phyloP scores from a whole-genome alignment of 2,888 invertebrate genomes.

The Papilio elwesi region DNA sequence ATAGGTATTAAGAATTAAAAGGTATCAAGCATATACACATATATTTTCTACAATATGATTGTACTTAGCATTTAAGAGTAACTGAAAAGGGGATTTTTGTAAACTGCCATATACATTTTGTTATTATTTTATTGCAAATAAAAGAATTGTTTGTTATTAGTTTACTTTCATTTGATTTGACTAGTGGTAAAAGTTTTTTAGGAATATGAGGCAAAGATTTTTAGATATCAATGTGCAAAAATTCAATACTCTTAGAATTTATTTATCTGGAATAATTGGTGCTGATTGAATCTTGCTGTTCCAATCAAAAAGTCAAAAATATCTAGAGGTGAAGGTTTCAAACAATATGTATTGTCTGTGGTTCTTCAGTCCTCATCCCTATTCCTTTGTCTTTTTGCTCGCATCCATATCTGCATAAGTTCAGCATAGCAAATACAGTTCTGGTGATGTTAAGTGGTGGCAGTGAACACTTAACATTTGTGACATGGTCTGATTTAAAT shows the following conservation, averaged over 20 bases:
- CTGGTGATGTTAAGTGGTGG: too few relatives aligned
- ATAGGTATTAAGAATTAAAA: conserved; percentile 66
- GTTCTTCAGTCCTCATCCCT: too few relatives aligned
- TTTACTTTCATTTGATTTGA: not conserved
- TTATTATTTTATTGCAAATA: conserved; percentile 33
- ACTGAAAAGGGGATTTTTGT: conserved; percentile 18
- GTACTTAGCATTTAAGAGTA: conserved; percentile 36
- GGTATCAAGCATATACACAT: not conserved
- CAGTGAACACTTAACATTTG: too few relatives aligned
- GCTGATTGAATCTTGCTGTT: not conserved
- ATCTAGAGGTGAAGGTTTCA: too few relatives aligned
- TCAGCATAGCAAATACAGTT: too few relatives aligned
- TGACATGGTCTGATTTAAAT: too few relatives aligned
- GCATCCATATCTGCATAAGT: too few relatives aligned
- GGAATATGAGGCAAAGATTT: not conserved
- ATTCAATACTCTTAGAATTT: not conserved
- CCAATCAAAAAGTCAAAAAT: too few relatives aligned
- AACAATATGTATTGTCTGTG: too few relatives aligned
- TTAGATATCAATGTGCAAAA: not conserved
- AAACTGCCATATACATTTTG: conserved; percentile 29
- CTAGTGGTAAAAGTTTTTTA: not conserved
- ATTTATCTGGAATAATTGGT: not conserved
- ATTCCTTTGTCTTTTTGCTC: too few relatives aligned
- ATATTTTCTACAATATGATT: conserved; percentile 29
- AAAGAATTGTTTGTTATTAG: conserved; percentile 16